Evolutionary conservation across 2,797 vertebrate species (phyloP), one percentile per base, ranked within the genome.

Genomic region (Platalea minor): DNA sequence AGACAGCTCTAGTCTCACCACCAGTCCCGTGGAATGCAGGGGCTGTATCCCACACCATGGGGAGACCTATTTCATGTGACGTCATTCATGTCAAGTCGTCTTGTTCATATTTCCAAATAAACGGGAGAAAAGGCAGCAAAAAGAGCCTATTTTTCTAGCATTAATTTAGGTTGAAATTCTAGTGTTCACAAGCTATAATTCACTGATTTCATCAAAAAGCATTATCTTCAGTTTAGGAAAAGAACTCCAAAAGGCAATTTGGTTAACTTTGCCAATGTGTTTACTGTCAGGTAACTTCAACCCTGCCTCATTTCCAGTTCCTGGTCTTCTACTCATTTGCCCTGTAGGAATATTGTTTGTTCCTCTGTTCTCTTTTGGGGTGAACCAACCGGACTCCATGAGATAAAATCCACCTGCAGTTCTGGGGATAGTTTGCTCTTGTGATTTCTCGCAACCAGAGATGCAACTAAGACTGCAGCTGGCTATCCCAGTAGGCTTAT

Each of bases 71-170:
- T 77, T 74, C 20, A 21, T 50, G 5, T 23, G 16, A 68, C 2
- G 8, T 69, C 26, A 20, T 61, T 73, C 35, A 17, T 28, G 11
- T 43, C 26, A 43, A 17, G 4, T 67, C 2, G 2, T 76, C 25
- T 67, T 75, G 37, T 23, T 74, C 4, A 4, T 45, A 51, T 75
- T 81, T 63, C 23, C 25, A 43, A 46, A 50, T 19, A 31, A 69
- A 60, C 85, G n/a, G 4, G 10, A 41, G 14, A 57, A 92, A 70
- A 70, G 5, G 4, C 3, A 5, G 5, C 5, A 2, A 3, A 50
- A 75, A 31, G 1, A 64, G 3, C 1, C 1, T 45, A 5, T 68
- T 48, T 28, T 21, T 15, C 11, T 45, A 54, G 2, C 9, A 12
- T 50, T 60, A 3, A 54, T 85, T 79, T 61, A 33, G 25, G 12